phyloP scores from a whole-genome alignment of 2,113 vertebrate genomes.

The Cyrtonyx montezumae region DNA sequence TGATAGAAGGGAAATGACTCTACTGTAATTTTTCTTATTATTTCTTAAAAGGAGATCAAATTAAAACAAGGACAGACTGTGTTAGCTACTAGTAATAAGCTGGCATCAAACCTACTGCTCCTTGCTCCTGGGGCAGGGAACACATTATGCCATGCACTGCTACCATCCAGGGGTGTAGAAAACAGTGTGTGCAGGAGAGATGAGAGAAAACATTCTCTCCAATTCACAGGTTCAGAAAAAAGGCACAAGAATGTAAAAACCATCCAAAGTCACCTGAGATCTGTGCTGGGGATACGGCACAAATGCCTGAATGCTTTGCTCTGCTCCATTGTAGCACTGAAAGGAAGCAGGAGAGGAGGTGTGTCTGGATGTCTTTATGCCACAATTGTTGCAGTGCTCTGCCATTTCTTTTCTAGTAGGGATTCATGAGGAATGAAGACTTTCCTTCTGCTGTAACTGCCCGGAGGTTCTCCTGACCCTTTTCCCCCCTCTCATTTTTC shows the following conservation, averaged over 20 bases:
- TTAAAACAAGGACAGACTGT: neutral
- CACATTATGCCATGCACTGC: fast-evolving
- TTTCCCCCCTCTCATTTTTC: neutral
- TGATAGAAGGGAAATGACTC: neutral
- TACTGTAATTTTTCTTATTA: neutral
- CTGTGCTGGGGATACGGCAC: neutral
- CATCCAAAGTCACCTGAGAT: neutral
- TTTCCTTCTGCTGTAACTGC: neutral
- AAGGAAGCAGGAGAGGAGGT: neutral
- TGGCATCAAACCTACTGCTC: neutral
- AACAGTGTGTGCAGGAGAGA: neutral
- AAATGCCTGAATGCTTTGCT: neutral
- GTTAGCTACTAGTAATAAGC: neutral
- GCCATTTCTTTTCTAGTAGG: neutral
- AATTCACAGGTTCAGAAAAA: neutral
- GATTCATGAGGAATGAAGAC: neutral
- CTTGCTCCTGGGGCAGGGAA: neutral
- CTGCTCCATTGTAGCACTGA: neutral
- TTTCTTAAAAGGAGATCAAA: neutral
- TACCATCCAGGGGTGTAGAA: neutral
- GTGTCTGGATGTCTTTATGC: neutral
- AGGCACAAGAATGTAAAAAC: neutral
- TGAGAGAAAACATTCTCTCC: neutral
- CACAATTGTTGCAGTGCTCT: neutral
- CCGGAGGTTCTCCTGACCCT: neutral